Base-by-base conservation (phyloP, 2,797 vertebrate genomes). In the Molossus molossus region DNA sequence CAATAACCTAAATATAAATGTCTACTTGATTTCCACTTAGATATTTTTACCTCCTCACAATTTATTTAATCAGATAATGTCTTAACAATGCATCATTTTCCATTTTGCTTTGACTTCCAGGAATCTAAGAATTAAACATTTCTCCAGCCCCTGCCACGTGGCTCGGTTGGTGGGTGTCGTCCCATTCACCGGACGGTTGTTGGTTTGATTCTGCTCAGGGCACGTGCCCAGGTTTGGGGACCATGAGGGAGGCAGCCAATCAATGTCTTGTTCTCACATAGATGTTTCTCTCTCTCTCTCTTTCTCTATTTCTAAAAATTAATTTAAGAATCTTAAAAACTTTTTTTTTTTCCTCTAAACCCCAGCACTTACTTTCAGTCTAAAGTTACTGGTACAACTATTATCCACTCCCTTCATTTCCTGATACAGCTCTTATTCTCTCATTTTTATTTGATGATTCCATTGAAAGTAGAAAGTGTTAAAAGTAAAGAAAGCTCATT, bases 401-500 rank as follows among this genome's bases (percentile, higher is more conserved):
- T 77, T 91, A 75, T 5, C 13, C 37, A 29, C 58, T 86, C 14
- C n/a, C 5, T 72, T 15, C 45, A 40, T 87, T 77, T 77, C 69
- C 33, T 90, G 14, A 53, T 37, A 1, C 72, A 17, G 9, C n/a
- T 85, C n/a, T 80, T 76, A 27, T 79, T 89, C 20, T 89, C 90
- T 90, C 29, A 88, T 77, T 64, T 53, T 64, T 55, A 75, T 64
- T 82, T 86, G 25, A 72, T 53, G n/a, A 9, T 72, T 87, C n/a
- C 60, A 17, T 27, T 79, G 58, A 73, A 87, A 87, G 57, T 50
- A 90, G n/a, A 96, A 83, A 90, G 60, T 73, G 33, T 58, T 87
- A n/a, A 48, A 94, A 72, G 27, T 77, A 11, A 92, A 87, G 57
- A 94, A 69, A 45, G 12, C 25, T n/a, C 62, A 23, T 84, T 84